Conservation (phyloP, 2,797 vertebrate species). For the Urocyon cinereoargenteus region DNA sequence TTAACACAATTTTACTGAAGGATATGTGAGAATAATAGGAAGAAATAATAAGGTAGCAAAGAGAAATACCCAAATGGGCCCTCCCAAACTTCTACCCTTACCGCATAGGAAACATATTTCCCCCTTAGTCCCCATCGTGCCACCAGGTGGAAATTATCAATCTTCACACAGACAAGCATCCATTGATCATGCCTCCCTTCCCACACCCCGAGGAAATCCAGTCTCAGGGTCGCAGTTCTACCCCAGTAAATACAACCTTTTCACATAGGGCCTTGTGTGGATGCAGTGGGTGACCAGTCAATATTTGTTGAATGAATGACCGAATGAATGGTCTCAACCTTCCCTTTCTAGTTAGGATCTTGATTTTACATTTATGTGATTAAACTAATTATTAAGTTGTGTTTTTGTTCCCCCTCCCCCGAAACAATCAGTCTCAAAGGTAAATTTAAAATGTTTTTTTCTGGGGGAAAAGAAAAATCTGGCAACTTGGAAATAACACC, state of each 20-base stretch:
- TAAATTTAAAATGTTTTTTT: background rate
- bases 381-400: background rate
- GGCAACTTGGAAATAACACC: background rate
- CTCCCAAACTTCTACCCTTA: background rate
- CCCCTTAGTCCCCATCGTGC: background rate
- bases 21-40: background rate
- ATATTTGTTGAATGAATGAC: background rate
- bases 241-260: background rate
- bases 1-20: background rate
- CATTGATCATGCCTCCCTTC: background rate
- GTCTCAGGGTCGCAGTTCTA: background rate
- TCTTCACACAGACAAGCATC: background rate
- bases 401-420: background rate
- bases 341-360: background rate
- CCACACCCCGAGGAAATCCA: background rate
- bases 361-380: constrained; percentile 11
- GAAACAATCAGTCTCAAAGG: background rate
- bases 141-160: background rate
- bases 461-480: background rate
- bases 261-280: background rate
- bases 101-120: background rate
- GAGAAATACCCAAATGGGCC: background rate
- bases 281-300: background rate
- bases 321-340: background rate
- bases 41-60: constrained; percentile 7